A percentile compares a stretch with the other conserved stretches of the same genome.
These are phyloP conservation scores for Ophion costatus DNA, from an alignment of 2,888 invertebrate genomes.

Conservation along the genomic window DNA sequence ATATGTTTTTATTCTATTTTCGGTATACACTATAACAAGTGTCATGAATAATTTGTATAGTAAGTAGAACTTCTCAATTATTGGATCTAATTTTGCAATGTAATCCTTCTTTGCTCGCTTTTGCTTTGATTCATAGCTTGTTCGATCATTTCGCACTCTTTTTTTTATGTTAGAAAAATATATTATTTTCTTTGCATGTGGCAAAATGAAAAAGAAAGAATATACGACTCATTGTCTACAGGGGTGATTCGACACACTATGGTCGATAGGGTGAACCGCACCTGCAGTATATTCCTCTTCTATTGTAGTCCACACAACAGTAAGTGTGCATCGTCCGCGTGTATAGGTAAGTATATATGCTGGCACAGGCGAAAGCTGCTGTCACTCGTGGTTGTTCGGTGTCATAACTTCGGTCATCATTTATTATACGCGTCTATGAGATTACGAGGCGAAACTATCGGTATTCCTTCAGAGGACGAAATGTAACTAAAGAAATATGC, in stretches of 20 bases:
- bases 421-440: slow-evolving; percentile 22
- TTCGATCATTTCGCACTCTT: too few relatives aligned
- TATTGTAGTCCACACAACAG: not conserved
- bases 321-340: not conserved
- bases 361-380: not conserved
- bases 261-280: slow-evolving; percentile 55
- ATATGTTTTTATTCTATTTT: too few relatives aligned
- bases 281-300: slow-evolving; percentile 46
- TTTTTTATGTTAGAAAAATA: too few relatives aligned
- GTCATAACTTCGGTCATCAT: slow-evolving; percentile 66
- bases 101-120: too few relatives aligned
- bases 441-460: slow-evolving; percentile 55
- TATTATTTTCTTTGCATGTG: not conserved
- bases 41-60: too few relatives aligned
- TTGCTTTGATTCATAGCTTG: too few relatives aligned
- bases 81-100: too few relatives aligned
- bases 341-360: not conserved
- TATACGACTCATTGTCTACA: slow-evolving; percentile 4
- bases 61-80: too few relatives aligned
- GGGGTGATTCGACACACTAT: slow-evolving; percentile 52
- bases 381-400: slow-evolving; percentile 44
- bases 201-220: slow-evolving; percentile 6
- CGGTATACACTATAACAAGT: too few relatives aligned
- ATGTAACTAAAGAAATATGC: not conserved
- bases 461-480: slow-evolving; percentile 47